A percentile compares a stretch with the other conserved stretches of the same genome.
Evolutionary conservation across 2,113 vertebrate genomes (phyloP).

Genomic region (Haliaeetus leucogaster): DNA sequence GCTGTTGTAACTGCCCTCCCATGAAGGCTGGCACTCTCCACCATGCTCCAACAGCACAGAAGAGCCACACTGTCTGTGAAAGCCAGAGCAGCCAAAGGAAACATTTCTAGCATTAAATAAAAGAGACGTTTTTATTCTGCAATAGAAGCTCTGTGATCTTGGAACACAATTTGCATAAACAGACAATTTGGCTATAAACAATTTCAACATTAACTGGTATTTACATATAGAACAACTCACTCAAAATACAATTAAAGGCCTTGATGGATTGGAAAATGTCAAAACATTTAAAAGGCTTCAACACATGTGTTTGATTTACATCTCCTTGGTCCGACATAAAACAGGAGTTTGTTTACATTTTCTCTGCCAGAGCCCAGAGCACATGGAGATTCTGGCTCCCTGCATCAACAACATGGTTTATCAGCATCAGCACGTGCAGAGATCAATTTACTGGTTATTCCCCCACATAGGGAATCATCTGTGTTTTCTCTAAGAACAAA

Average conservation of each 20-base stretch:
- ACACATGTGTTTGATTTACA: constrained; percentile 47
- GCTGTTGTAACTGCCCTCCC: not conserved
- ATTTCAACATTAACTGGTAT: constrained; percentile 75
- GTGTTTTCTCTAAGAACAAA: not conserved
- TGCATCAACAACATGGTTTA: not conserved
- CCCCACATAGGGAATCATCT: not conserved
- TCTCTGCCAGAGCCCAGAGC: not conserved
- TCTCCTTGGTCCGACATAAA: constrained; percentile 52
- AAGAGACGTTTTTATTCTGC: constrained; percentile 68
- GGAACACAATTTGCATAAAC: constrained; percentile 78
- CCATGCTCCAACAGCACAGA: not conserved
- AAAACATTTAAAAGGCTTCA: constrained; percentile 73
- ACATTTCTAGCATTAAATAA: constrained; percentile 66
- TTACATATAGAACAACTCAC: constrained; percentile 79
- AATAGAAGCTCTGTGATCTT: constrained; percentile 66
- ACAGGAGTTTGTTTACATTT: constrained; percentile 29
- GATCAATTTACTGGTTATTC: not conserved
- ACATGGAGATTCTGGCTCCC: not conserved
- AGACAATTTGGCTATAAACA: constrained; percentile 80
- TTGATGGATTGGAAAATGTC: constrained; percentile 70
- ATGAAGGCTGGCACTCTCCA: not conserved
- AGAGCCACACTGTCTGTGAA: not conserved
- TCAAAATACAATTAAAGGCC: constrained; percentile 79
- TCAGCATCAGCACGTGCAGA: not conserved
- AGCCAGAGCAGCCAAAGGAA: constrained; percentile 45